A percentile compares a stretch with the other conserved stretches of the same genome.
Evolutionary conservation across 1,140 invertebrate species (phyloP).

Genomic region (Notospermus geniculatus): DNA sequence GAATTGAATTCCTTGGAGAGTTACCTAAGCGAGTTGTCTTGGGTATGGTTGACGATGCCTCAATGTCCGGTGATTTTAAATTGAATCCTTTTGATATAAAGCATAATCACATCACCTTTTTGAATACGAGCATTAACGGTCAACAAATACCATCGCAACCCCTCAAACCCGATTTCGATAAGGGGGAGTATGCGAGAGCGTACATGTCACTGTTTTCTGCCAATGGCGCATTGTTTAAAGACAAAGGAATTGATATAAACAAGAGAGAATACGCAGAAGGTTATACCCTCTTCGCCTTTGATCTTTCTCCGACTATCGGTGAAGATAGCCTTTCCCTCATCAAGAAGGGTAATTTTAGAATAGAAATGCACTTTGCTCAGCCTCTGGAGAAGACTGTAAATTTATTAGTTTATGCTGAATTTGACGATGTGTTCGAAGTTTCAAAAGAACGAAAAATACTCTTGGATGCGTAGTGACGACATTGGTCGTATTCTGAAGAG

Average conservation of each 20-base stretch:
- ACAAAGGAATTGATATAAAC: background rate
- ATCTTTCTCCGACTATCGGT: background rate
- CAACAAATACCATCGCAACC: background rate
- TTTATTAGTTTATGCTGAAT: slow-evolving; percentile 6
- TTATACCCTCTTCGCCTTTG: background rate
- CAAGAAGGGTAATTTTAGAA: slow-evolving; percentile 2
- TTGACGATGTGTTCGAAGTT: slow-evolving; percentile 7
- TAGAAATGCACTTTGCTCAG: slow-evolving; percentile 2
- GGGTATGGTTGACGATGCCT: background rate
- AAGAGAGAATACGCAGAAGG: slow-evolving; percentile 2
- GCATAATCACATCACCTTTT: slow-evolving; percentile 1
- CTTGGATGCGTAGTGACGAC: background rate
- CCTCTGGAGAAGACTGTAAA: background rate
- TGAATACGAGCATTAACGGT: background rate
- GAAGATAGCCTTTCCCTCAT: background rate
- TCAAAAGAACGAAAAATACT: background rate
- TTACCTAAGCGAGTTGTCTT: background rate
- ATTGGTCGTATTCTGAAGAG: background rate
- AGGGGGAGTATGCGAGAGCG: background rate
- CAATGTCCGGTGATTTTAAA: background rate
- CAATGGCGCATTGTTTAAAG: background rate
- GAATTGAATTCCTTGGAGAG: too few species aligned
- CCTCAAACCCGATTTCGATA: background rate
- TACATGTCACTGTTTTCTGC: background rate
- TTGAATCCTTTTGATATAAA: background rate